Evolutionary conservation across 2,113 vertebrate species (phyloP), one percentile per base, ranked within the genome.

Genomic region (Hystrix brachyura): DNA sequence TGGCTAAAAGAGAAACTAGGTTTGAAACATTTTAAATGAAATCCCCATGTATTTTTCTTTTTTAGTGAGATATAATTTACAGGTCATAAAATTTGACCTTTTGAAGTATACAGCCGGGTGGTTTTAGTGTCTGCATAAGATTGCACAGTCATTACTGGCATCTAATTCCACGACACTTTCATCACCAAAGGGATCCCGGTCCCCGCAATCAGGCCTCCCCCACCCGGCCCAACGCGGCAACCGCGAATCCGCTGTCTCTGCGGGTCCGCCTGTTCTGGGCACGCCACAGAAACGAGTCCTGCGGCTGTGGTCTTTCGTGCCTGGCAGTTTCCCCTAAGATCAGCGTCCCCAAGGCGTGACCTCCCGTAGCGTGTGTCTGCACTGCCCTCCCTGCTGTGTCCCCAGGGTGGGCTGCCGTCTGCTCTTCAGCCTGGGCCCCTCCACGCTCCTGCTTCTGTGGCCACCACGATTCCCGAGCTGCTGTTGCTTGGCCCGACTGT

Each of bases 1-100:
- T n/a, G 7, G 53, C 57, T 86, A 32, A 83, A 88, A 57, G 29
- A 91, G 81, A 92, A 83, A 29, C 65, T 82, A 83, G 51, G n/a
- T 69, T 69, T 76, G 43, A 88, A 76, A 53, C 19, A 60, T 92
- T 92, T 27, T 84, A 83, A 84, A 57, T 88, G 78, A 94, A 88
- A 57, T 78, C 46, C 23, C 25, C 27, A 3, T 60, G 38, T 51
- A 34, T 19, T 82, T 9, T 72, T 34, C 32, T 80, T 60, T 72
- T 57, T 38, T 74, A 6, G 57, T 38, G 59, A 38, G 17, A 48
- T 59, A 38, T 67, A 60, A 57, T 81, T 74, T 27, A 53, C 8
- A 32, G 34, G 23, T 14, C 51, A 27, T 34, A 19, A 71, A 80
- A 34, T 80, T 51, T 1, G 53, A 46, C 72, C 14, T 25, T 71